Percentiles rank a stretch among this genome's conserved stretches.
phyloP scores from a whole-genome alignment of 2,113 vertebrate species.

The Callocephalon fimbriatum region DNA sequence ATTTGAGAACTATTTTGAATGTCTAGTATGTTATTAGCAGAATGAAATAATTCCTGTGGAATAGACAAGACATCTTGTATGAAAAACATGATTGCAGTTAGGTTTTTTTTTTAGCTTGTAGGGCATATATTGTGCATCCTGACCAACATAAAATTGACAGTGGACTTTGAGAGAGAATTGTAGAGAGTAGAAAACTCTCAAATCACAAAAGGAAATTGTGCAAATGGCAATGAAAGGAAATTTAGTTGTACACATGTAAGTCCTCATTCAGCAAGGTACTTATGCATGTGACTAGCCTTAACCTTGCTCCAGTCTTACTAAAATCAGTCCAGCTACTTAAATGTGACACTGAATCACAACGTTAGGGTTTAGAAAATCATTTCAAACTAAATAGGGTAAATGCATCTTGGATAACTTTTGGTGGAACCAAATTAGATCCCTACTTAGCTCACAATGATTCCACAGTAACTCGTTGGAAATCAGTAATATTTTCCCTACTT shows the following conservation, averaged over 20 bases:
- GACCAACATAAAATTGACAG: neutral
- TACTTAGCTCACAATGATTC: neutral
- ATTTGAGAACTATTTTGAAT: neutral
- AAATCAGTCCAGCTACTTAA: neutral
- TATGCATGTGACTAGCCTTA: neutral
- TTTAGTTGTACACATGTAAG: neutral
- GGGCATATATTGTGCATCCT: neutral
- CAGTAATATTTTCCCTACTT: neutral
- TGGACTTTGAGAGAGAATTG: neutral
- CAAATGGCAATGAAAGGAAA: neutral
- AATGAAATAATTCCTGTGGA: neutral
- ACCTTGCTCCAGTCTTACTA: neutral
- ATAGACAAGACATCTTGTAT: neutral
- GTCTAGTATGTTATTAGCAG: neutral
- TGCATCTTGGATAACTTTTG: neutral
- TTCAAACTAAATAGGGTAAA: neutral
- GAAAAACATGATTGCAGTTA: neutral
- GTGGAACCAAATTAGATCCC: neutral
- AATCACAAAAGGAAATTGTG: neutral
- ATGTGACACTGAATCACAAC: neutral
- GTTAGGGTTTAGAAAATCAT: neutral
- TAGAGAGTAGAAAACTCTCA: neutral
- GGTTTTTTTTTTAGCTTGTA: neutral
- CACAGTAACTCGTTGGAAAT: neutral
- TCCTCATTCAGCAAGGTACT: neutral